Percentiles rank a stretch among this genome's conserved stretches.
Evolutionary conservation across 2,888 invertebrate species (phyloP).

Genomic region (Lycophotia porphyrea): DNA sequence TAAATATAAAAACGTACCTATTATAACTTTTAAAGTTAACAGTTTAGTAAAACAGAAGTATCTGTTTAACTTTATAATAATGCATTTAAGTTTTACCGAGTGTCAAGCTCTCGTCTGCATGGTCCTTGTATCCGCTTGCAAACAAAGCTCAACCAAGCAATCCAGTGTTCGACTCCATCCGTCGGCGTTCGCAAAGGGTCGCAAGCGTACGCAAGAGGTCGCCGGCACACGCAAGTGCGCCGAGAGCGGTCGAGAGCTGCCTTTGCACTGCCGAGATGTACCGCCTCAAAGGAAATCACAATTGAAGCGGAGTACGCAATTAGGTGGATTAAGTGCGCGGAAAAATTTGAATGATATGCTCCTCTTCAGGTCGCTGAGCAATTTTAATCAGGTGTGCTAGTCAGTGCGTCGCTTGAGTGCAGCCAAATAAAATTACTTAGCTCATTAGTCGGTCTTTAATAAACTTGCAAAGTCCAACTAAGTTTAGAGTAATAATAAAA

Average conservation of each 20-base stretch:
- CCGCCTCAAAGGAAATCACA: slow-evolving; percentile 58
- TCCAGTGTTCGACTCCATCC: slow-evolving; percentile 6
- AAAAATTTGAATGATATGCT: slow-evolving; percentile 37
- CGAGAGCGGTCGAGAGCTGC: slow-evolving; percentile 40
- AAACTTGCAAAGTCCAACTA: background rate
- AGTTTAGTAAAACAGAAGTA: background rate
- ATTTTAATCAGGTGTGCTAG: slow-evolving; percentile 15
- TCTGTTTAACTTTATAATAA: background rate
- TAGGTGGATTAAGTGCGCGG: slow-evolving; percentile 50
- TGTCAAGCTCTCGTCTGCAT: slow-evolving; percentile 12
- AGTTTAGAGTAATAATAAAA: background rate
- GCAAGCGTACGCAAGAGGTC: slow-evolving; percentile 26
- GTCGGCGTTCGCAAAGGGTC: slow-evolving; percentile 8
- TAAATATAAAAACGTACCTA: background rate
- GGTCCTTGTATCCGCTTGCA: slow-evolving; percentile 19
- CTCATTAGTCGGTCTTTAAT: background rate
- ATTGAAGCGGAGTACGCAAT: slow-evolving; percentile 57
- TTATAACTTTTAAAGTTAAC: background rate
- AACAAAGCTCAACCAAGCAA: slow-evolving; percentile 22
- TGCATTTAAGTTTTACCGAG: slow-evolving; percentile 11
- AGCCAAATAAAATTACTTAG: background rate
- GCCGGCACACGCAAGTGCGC: slow-evolving; percentile 37
- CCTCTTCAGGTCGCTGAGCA: slow-evolving; percentile 1
- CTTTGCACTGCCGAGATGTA: slow-evolving; percentile 48
- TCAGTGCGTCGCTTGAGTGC: background rate